Evolutionary conservation across 2,888 invertebrate species (phyloP), one percentile per base, ranked within the genome.

Genomic region (Athripsodes cinereus): DNA sequence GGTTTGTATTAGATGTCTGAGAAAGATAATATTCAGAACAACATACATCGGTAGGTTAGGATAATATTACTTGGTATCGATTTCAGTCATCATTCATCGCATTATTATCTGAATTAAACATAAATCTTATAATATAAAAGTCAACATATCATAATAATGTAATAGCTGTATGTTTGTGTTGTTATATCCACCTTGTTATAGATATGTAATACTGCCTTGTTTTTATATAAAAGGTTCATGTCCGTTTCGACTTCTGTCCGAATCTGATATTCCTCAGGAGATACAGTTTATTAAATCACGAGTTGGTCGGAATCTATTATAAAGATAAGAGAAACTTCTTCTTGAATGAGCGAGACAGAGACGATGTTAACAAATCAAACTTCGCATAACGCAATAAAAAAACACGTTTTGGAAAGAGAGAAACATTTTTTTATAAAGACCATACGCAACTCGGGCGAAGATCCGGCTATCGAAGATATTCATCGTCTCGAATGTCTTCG

Each of bases 401-500:
- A 35, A 1, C 35, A 13, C 8, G 52, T 13, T 16, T 20, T 40
- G 46, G 52, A 53, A 22, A 20, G 55, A 48, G 48, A 55, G 18
- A 22, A 35, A 22, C 20, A 22, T 21, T 19, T 22, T 44, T 16
- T 18, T 18, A 26, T 19, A 46, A 35, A 18, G 35, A 22, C 20
- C 34, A 20, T 18, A 40, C 40, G 40, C 13, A 40, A 21, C 21
- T 11, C 21, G 11, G 48, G 22, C 52, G 44, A 52, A 58, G 54
- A 52, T 52, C 55, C 53, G 55, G 52, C 55, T 49, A 55, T 55
- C 55, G 16, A n/a, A 58, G 58, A 61, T 61, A 58, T 26, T 48
- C 56, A 62, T 60, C 60, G 58, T 58, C 60, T 58, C 58, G 58
- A 58, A 60, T 52, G 56, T 60, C 57, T 59, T 57, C 51, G 60